A percentile compares a stretch with the other conserved stretches of the same genome.
phyloP scores from a whole-genome alignment of 92 coral and sea anemone genomes.

The Micromussa lordhowensis region DNA sequence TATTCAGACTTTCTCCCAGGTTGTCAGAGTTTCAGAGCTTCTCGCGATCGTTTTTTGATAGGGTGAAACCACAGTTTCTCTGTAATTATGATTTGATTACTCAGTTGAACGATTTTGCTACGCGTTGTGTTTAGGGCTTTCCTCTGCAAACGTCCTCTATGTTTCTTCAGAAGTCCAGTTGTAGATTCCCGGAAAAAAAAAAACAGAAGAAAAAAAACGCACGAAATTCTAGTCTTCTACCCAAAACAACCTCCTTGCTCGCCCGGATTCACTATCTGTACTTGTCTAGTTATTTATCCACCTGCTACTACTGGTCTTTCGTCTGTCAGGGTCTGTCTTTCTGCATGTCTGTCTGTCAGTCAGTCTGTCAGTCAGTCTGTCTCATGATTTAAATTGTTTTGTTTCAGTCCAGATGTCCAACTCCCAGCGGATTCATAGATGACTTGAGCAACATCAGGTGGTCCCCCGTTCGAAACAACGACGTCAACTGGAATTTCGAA shows the following conservation, averaged over 20 bases:
- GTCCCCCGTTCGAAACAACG: conserved; percentile 83
- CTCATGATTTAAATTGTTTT: neutral
- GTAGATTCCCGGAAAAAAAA: too few species aligned
- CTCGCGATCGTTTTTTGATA: neutral
- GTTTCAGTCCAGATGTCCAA: conserved; percentile 78
- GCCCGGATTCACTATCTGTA: too few species aligned
- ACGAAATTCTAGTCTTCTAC: too few species aligned
- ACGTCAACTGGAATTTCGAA: conserved; percentile 94
- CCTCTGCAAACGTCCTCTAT: neutral
- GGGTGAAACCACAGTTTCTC: neutral
- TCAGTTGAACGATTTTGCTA: neutral
- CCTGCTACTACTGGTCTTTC: neutral
- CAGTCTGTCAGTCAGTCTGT: neutral
- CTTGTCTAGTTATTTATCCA: too few species aligned
- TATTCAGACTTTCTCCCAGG: neutral
- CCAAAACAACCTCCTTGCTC: neutral
- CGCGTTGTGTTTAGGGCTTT: neutral
- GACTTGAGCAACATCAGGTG: conserved; percentile 72
- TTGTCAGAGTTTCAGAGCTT: neutral
- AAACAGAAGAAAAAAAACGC: too few species aligned
- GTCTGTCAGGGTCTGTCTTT: neutral
- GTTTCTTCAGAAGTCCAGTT: too few species aligned
- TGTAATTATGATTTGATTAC: neutral
- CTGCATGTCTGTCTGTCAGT: neutral
- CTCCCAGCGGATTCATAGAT: conserved; percentile 78